Base-by-base conservation (phyloP, 92 coral and sea anemone genomes). In the Heliopora coerulea region DNA sequence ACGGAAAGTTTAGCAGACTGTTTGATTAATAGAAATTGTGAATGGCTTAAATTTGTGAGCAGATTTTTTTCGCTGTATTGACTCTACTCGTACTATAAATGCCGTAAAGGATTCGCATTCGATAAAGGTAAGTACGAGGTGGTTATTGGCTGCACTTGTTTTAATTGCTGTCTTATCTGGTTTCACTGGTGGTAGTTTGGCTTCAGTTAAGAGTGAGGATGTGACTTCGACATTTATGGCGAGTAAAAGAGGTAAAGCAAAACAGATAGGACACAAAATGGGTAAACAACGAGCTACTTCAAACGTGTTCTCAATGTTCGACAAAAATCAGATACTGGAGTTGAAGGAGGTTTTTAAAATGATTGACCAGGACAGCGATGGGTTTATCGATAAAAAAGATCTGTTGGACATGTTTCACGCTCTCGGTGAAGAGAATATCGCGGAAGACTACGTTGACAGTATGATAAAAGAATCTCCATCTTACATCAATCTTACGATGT, bases 331-430 rank as follows among this genome's bases (percentile, higher is more conserved):
- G 78, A 95, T 95, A 30, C 87, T 84, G 73, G 99, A 95, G 83
- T 87, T 95, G 31, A 95, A 90, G 52, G 99, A 90, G 61, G 99
- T 96, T 3, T 95, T 95, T 79, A 95, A 95, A 58, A 88, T 95
- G 80, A 95, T 95, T 37, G 99, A 95, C 67, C 99, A 95, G 61
- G 84, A 95, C 49, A 90, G 99, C 21, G 99, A 95, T 57, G 99
- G 99, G 33, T 95, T 95, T 80, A 90, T 95, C 62, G 99, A 90
- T 72, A 79, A 58, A 29, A 91, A 85, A 40, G 99, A 95, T 56
- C 73, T 95, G 18, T 85, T 83, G 39, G 97, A 90, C 62, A 95
- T 87, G 89, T 85, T 91, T 40, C 91, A 90, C 18, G 91, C 99
- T 5, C 88, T 95, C 3, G 99, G 99, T 5, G 86, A 88, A 75